Evolutionary conservation across 1,140 invertebrate genomes (phyloP).

Genomic region (Drosophila navojoa): DNA sequence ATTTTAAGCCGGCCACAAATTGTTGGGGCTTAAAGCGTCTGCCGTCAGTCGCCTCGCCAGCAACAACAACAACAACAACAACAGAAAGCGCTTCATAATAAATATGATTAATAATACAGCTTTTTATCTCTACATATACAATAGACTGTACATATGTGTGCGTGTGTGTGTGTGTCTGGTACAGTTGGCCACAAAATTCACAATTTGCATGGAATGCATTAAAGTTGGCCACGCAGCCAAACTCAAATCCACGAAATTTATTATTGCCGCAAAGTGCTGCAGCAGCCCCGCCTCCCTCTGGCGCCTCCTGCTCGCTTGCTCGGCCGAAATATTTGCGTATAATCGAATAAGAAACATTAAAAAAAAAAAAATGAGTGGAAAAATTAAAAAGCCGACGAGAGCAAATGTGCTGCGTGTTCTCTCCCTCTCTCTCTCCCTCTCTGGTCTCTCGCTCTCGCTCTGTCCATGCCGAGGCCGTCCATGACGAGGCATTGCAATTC

Average conservation of each 20-base stretch:
- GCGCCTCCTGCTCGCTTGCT: too few species aligned
- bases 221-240: conserved; percentile 34
- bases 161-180: conserved; percentile 3
- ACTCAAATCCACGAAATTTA: conserved; percentile 55
- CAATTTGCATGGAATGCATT: conserved; percentile 39
- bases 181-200: conserved; percentile 50
- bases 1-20: conserved; percentile 73
- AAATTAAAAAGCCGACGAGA: conserved; percentile 4
- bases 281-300: neutral
- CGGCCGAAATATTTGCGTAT: conserved; percentile 8
- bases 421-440: too few species aligned
- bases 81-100: conserved; percentile 57
- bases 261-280: conserved; percentile 15
- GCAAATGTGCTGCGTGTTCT: conserved; percentile 38
- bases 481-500: conserved; percentile 67
- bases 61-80: neutral
- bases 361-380: neutral
- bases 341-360: conserved; percentile 28
- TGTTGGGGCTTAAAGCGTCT: conserved; percentile 62
- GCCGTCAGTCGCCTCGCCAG: neutral
- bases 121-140: neutral
- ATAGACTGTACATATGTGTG: neutral
- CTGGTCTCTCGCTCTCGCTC: too few species aligned
- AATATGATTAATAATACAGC: conserved; percentile 72
- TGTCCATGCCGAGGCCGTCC: neutral